Percentiles rank a stretch among this genome's conserved stretches.
phyloP scores from a whole-genome alignment of 2,113 vertebrate species.

The Brachirus orientalis region DNA sequence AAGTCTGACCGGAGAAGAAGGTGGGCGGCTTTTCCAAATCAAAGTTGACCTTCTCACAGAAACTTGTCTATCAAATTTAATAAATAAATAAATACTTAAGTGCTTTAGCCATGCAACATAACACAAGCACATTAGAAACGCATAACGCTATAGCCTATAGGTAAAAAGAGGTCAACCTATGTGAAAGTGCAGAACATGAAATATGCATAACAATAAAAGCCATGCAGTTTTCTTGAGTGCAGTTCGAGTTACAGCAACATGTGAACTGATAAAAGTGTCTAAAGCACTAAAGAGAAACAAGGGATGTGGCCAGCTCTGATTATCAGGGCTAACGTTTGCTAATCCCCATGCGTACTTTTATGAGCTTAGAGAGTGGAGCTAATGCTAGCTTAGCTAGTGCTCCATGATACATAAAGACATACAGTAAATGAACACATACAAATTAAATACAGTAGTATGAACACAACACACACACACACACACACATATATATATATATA shows the following conservation, averaged over 20 bases:
- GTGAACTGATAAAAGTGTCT: background rate
- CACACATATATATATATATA: no score
- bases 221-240: slow-evolving; percentile 9
- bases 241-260: background rate
- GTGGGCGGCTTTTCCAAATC: no score
- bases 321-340: slow-evolving; percentile 3
- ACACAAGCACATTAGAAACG: background rate
- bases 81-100: background rate
- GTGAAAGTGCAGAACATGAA: slow-evolving; percentile 27
- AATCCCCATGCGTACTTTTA: slow-evolving; percentile 15
- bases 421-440: no score
- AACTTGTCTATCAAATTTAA: background rate
- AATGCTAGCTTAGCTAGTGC: slow-evolving; percentile 18
- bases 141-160: background rate
- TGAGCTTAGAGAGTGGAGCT: slow-evolving; percentile 34
- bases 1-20: slow-evolving; percentile 5
- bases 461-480: no score
- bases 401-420: background rate
- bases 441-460: no score
- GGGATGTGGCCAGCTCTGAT: slow-evolving; percentile 18
- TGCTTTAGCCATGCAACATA: background rate
- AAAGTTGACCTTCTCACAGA: no score
- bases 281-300: slow-evolving; percentile 3
- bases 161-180: background rate
- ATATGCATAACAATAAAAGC: slow-evolving; percentile 30